These are phyloP conservation scores for Strigamia maritima DNA, from an alignment of 2,888 invertebrate genomes.

Conservation along the genomic window DNA sequence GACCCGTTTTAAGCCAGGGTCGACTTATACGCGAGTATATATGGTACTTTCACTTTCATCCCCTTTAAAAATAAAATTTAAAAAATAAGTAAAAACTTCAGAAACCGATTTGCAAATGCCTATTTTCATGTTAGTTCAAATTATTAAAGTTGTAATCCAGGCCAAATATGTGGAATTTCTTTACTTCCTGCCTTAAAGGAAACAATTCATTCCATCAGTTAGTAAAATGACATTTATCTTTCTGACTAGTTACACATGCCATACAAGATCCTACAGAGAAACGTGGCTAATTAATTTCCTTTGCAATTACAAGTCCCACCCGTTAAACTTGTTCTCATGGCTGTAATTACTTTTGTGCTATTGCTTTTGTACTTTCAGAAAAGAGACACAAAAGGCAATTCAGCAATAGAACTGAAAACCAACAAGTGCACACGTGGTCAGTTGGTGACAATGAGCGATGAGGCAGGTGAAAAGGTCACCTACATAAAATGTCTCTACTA, in stretches of 20 bases:
- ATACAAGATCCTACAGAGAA: neutral
- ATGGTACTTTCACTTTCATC: too few species aligned
- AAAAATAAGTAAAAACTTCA: too few species aligned
- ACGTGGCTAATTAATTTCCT: slow-evolving; percentile 30
- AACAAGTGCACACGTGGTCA: slow-evolving; percentile 28
- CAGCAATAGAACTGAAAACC: neutral
- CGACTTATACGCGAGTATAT: too few species aligned
- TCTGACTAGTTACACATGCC: neutral
- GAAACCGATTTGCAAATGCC: too few species aligned
- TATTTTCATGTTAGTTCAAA: neutral
- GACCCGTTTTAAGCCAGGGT: too few species aligned
- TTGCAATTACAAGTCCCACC: slow-evolving; percentile 28
- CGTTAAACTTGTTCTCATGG: slow-evolving; percentile 1
- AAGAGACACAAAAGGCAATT: neutral
- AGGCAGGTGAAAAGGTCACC: slow-evolving; percentile 2
- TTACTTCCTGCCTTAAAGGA: neutral
- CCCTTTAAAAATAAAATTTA: too few species aligned
- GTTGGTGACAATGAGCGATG: slow-evolving; percentile 22
- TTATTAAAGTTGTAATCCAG: neutral
- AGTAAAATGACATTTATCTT: slow-evolving; percentile 25
- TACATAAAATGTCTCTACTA: neutral
- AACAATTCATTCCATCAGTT: neutral
- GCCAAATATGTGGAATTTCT: neutral
- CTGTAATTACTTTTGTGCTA: slow-evolving; percentile 26
- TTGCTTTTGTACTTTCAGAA: slow-evolving; percentile 25